Conservation (phyloP, 2,113 vertebrate species). For the Anhinga anhinga region DNA sequence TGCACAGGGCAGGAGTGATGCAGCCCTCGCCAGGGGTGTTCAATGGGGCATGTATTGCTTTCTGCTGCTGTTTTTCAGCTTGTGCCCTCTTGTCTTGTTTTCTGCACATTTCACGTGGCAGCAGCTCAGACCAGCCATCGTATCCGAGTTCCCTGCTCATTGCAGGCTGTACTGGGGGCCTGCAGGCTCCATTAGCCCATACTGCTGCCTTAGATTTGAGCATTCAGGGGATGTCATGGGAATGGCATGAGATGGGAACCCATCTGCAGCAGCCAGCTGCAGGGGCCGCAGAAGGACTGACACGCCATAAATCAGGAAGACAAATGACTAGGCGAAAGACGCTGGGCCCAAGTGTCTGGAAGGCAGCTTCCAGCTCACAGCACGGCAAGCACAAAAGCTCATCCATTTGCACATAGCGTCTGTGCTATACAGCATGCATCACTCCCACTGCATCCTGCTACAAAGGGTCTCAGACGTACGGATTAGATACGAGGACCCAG, state of each 20-base stretch:
- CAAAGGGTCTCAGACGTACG: not conserved
- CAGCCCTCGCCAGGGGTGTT: not conserved
- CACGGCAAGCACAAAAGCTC: not conserved
- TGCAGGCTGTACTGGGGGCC: not conserved
- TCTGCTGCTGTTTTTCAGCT: not conserved
- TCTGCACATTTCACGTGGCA: not conserved
- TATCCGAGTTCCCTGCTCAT: not conserved
- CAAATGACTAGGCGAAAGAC: not conserved
- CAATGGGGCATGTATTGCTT: not conserved
- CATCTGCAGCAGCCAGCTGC: conserved; percentile 41
- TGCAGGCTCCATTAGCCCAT: not conserved
- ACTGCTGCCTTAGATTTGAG: not conserved
- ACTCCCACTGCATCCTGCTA: not conserved
- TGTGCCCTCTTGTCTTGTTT: not conserved
- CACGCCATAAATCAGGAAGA: conserved; percentile 38
- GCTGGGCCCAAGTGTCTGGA: not conserved
- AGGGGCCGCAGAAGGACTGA: not conserved
- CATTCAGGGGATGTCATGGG: not conserved
- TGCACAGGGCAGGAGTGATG: not conserved
- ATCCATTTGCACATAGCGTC: not conserved
- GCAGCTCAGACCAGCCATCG: not conserved
- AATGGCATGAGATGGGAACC: not conserved
- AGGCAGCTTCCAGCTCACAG: conserved; percentile 28
- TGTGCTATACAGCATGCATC: not conserved
- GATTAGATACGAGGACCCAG: not conserved